These are phyloP conservation scores for Poecilobothrus nobilitatus DNA, from an alignment of 2,888 invertebrate genomes.

Conservation along the genomic window DNA sequence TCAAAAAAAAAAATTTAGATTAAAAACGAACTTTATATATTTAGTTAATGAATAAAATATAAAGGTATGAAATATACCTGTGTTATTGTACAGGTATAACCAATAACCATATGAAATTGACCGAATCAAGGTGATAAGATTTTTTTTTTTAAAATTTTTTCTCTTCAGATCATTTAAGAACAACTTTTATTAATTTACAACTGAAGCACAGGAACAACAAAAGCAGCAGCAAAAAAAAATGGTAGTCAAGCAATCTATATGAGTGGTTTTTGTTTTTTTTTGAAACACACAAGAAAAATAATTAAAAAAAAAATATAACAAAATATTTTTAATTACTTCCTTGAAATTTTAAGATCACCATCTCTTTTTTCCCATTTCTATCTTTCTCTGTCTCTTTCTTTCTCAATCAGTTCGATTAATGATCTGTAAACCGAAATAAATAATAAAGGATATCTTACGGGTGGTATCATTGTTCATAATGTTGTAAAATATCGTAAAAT, in stretches of 20 bases:
- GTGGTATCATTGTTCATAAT: background rate
- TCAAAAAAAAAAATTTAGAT: too few relatives aligned
- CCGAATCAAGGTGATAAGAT: conserved; percentile 3
- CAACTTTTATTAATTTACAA: background rate
- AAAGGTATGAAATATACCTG: background rate
- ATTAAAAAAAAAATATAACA: background rate
- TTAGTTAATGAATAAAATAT: background rate
- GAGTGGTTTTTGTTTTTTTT: background rate
- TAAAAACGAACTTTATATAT: too few relatives aligned
- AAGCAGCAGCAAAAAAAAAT: too few relatives aligned
- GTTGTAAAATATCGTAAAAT: background rate
- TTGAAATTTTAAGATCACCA: background rate
- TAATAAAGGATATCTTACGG: conserved; percentile 3
- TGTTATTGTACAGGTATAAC: background rate
- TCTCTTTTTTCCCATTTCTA: background rate
- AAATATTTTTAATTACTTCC: conserved; percentile 1
- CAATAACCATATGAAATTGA: background rate
- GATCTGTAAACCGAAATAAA: background rate
- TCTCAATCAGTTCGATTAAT: background rate
- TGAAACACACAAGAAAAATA: background rate
- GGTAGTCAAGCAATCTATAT: background rate
- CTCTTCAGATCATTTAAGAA: background rate
- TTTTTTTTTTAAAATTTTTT: background rate
- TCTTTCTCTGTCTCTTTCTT: background rate
- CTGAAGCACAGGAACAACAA: background rate